Base-by-base conservation (phyloP, 2,797 vertebrate genomes). In the Taeniopygia guttata region DNA sequence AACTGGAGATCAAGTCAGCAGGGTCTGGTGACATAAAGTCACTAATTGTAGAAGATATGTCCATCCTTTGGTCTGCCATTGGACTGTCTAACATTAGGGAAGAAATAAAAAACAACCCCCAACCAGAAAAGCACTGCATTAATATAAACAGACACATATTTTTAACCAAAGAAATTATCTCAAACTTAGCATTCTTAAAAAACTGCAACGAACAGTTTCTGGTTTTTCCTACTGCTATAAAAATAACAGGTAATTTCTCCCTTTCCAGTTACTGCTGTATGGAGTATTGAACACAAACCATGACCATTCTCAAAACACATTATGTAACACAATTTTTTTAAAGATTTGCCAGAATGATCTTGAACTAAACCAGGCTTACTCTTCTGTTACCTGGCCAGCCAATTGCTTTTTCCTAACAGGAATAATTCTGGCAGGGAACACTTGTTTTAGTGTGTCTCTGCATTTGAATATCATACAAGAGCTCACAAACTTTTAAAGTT, bases 41-140 rank as follows among this genome's bases (percentile, higher is more conserved):
- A 94, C 98, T 99, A 98, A 99, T 99, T 23, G 99, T 99, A 96
- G 99, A 99, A 96, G 99, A 99, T 97, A 99, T 99, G 98, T 99
- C 99, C 99, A 99, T 99, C 98, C 99, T 99, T 98, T 99, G 99
- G 99, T 99, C 99, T 97, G 99, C 99, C 99, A 99, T 99, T 98
- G 99, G 98, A 98, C 98, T 98, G 98, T 98, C 99, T 99, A 93
- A 54, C 80, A 86, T 64, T 9, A 52, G 59, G 34, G 32, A 16
- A 90, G 54, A 58, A 77, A 64, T 21, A 32, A 9, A 66, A 46
- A 22, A 51, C 34, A 43, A 73, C 7, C 30, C 32, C 26, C 52
- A 68, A 21, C 1, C 38, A 54, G 51, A 89, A 67, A 40, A 19
- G 0, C 17, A 55, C 13, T 40, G 30, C 17, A 68, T 92, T 79